Evolutionary conservation across 2,888 invertebrate genomes (phyloP).

Genomic region (Troilus luridus): DNA sequence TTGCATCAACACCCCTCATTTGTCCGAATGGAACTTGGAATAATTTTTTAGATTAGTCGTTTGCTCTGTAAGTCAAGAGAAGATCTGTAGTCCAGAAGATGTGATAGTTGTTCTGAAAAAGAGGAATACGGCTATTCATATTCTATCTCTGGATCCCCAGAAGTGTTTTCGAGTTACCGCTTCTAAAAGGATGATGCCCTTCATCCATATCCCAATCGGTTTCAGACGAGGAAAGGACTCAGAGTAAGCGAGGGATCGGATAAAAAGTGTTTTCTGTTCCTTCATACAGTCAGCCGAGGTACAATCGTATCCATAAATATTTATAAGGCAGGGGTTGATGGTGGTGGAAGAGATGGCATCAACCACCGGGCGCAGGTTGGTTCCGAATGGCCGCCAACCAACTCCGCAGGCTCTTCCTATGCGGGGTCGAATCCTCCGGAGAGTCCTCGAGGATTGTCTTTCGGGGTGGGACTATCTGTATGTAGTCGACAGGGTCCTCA

Average conservation of each 20-base stretch:
- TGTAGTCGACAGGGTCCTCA: neutral
- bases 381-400: slow-evolving; percentile 24
- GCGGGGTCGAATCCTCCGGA: neutral
- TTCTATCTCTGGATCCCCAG: neutral
- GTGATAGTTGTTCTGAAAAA: neutral
- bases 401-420: slow-evolving; percentile 21
- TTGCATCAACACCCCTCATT: too few relatives aligned
- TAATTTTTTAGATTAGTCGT: too few relatives aligned
- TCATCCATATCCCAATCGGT: slow-evolving; percentile 25
- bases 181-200: neutral
- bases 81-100: too few relatives aligned
- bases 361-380: neutral
- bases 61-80: too few relatives aligned
- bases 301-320: slow-evolving; percentile 33
- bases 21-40: too few relatives aligned
- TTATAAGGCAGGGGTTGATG: slow-evolving; percentile 2
- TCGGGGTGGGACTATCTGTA: neutral
- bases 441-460: neutral
- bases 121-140: neutral
- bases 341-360: neutral
- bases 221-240: slow-evolving; percentile 24
- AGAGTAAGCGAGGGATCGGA: slow-evolving; percentile 7
- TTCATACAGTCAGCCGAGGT: neutral
- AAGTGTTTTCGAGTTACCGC: neutral
- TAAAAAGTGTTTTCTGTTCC: slow-evolving; percentile 2